A percentile compares a stretch with the other conserved stretches of the same genome.
Conservation (phyloP, 2,888 invertebrate species). For the Arrhopalites spinosus region DNA sequence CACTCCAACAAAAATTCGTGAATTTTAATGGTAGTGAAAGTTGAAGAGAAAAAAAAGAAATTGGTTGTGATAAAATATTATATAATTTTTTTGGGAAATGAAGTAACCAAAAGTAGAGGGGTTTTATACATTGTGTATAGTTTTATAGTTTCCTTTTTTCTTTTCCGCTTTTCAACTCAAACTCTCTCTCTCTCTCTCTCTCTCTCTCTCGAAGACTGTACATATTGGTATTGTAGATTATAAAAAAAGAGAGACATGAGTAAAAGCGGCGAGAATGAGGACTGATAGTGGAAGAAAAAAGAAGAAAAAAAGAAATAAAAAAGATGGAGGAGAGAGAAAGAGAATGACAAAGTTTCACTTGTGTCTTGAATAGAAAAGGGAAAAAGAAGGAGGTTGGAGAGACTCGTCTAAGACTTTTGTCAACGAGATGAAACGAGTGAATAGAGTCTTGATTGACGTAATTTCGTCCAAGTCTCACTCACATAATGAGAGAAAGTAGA, state of each 20-base stretch:
- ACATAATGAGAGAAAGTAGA: constrained; percentile 51
- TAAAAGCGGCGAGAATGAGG: neutral
- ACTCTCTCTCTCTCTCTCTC: too few relatives aligned
- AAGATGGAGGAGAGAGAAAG: constrained; percentile 9
- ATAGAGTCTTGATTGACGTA: constrained; percentile 56
- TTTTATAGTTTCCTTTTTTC: neutral
- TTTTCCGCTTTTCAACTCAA: neutral
- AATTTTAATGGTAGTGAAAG: too few relatives aligned
- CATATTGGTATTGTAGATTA: neutral
- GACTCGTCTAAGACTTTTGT: constrained; percentile 4
- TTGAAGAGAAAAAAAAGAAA: too few relatives aligned
- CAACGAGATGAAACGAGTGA: constrained; percentile 45
- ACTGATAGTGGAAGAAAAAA: neutral
- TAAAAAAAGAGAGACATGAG: neutral
- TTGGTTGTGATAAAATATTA: too few relatives aligned
- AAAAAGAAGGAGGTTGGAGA: constrained; percentile 8
- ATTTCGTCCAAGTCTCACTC: constrained; percentile 55
- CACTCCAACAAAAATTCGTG: too few relatives aligned
- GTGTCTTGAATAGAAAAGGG: constrained; percentile 15
- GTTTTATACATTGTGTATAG: neutral
- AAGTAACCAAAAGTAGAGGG: neutral
- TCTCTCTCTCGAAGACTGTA: too few relatives aligned
- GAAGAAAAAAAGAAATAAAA: neutral
- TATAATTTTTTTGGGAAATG: too few relatives aligned
- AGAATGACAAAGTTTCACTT: constrained; percentile 35